Evolutionary conservation across 2,888 invertebrate genomes (phyloP), one percentile per base, ranked within the genome.

Genomic region (Napeogenes sylphis): DNA sequence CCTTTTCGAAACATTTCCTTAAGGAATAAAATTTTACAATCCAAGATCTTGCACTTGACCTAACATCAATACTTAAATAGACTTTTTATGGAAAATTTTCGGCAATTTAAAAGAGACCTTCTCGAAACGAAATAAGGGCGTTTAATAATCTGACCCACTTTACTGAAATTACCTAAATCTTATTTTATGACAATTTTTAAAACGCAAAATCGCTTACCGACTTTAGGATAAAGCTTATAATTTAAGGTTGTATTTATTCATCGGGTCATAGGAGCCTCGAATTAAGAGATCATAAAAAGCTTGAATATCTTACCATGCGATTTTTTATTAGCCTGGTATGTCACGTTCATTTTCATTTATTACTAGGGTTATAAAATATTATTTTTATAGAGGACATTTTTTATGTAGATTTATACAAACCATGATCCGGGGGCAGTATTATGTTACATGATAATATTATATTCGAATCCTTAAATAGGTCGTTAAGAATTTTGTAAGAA

Each of bases 11-110:
- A 51, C 21, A 30, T 69, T 70, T 69, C 69, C 62, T 64, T 54
- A 54, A 51, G 53, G 58, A 68, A 71, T 78, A 78, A 79, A 80
- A 71, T 67, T 70, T 63, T 68, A 73, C 64, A 70, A 70, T 63
- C 63, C 33, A 59, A 63, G 59, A 63, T 59, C 30, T 47, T 60
- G 55, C 57, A 46, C 14, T 42, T 46, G 60, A 30, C 60, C 57
- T 46, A 42, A 21, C 55, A 38, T 59, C 55, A 58, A 57, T 57
- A 47, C 60, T 54, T 60, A 60, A 51, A 30, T 51, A 30, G 30
- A 30, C 8, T 1, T 51, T 30, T 51, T 51, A 30, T 30, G 30
- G 12, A 51, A 12, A 30, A 30, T 51, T 5, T 51, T 51, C 2
- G 4, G 12, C 6, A 51, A 51, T 30, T 51, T 51, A 51, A 51